Conservation (phyloP, 2,797 vertebrate species). For the Xiphophorus birchmanni region DNA sequence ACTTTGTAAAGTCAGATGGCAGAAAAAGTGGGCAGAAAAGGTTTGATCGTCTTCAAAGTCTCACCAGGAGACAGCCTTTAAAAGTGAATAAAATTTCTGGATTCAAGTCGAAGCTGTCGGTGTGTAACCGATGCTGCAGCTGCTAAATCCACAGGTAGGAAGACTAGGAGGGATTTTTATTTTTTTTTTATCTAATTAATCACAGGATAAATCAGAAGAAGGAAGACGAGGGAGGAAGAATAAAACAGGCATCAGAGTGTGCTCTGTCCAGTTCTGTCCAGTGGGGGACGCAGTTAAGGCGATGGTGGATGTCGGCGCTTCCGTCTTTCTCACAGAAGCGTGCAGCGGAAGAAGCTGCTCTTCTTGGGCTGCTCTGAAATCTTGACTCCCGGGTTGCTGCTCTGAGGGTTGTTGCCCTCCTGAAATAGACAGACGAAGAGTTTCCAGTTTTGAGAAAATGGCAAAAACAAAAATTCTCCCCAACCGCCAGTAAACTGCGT, state of each 20-base stretch:
- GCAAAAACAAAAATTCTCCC: not conserved
- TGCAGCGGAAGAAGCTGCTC: slow-evolving; percentile 97
- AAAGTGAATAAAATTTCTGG: slow-evolving; percentile 41
- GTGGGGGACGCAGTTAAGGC: slow-evolving; percentile 81
- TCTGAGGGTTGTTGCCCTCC: slow-evolving; percentile 97
- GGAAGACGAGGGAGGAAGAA: slow-evolving; percentile 44
- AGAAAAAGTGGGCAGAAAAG: slow-evolving; percentile 4
- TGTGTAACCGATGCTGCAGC: slow-evolving; percentile 47
- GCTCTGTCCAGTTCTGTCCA: slow-evolving; percentile 88
- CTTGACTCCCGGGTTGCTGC: slow-evolving; percentile 93
- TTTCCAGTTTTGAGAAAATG: not conserved
- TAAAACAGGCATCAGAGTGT: slow-evolving; percentile 52
- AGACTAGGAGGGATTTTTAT: slow-evolving; percentile 13
- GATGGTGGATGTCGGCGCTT: slow-evolving; percentile 60
- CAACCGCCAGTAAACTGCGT: not conserved
- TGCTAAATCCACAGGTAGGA: slow-evolving; percentile 50
- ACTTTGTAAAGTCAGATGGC: not conserved
- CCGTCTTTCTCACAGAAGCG: slow-evolving; percentile 86
- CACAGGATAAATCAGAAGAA: slow-evolving; percentile 29
- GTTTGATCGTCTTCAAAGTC: slow-evolving; percentile 24
- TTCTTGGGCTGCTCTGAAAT: slow-evolving; percentile 95
- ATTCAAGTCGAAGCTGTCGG: slow-evolving; percentile 16
- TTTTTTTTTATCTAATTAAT: slow-evolving; percentile 23
- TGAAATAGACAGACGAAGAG: slow-evolving; percentile 62
- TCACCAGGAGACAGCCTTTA: slow-evolving; percentile 30